Percentiles rank a stretch among this genome's conserved stretches.
phyloP scores from a whole-genome alignment of 2,113 vertebrate species.

The Nibea coibor region DNA sequence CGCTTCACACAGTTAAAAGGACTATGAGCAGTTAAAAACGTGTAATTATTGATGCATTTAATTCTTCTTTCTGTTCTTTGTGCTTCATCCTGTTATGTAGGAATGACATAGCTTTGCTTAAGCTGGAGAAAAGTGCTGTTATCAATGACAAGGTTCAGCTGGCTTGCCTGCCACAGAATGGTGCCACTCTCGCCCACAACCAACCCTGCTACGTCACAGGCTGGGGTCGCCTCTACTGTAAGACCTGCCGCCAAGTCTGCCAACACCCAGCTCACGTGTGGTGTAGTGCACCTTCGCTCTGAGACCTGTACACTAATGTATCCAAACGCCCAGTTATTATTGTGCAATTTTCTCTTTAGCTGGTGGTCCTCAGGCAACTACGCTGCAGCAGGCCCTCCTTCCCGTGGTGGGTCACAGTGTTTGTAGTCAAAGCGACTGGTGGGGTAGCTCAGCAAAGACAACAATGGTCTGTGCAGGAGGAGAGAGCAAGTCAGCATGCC shows the following conservation, averaged over 20 bases:
- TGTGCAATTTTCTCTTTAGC: slow-evolving; percentile 68
- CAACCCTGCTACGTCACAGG: slow-evolving; percentile 77
- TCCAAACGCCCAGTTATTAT: background rate
- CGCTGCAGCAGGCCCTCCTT: slow-evolving; percentile 88
- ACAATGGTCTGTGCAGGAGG: slow-evolving; percentile 88
- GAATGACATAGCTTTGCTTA: slow-evolving; percentile 78
- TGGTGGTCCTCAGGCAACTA: slow-evolving; percentile 76
- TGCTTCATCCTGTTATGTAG: slow-evolving; percentile 42
- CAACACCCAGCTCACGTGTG: background rate
- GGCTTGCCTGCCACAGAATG: slow-evolving; percentile 67
- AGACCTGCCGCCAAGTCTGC: slow-evolving; percentile 24
- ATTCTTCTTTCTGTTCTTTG: background rate
- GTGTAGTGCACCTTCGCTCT: background rate
- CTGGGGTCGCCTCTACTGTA: slow-evolving; percentile 78
- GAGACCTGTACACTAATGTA: background rate
- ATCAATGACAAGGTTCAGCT: slow-evolving; percentile 72
- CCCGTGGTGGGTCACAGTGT: slow-evolving; percentile 83
- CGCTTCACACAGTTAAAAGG: background rate
- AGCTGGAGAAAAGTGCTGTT: slow-evolving; percentile 67
- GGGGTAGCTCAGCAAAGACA: slow-evolving; percentile 77
- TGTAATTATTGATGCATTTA: background rate
- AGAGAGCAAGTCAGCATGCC: slow-evolving; percentile 85
- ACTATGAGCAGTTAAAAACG: background rate
- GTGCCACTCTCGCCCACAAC: slow-evolving; percentile 58
- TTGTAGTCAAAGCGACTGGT: slow-evolving; percentile 83